phyloP scores from a whole-genome alignment of 2,797 vertebrate species.

The Trachurus trachurus region DNA sequence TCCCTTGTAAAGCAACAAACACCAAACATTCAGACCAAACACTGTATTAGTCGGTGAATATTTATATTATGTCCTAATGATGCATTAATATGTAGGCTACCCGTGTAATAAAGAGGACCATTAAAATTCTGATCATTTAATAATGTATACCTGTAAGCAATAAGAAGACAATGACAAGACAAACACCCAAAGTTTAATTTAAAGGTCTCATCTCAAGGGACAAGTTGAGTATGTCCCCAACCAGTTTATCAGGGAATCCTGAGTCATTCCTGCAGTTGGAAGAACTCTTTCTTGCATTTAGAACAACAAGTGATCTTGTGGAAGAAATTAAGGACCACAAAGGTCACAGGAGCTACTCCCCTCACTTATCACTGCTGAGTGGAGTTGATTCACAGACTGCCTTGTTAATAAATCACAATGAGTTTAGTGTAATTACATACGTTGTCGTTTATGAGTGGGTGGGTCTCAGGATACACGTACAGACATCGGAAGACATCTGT shows the following conservation, averaged over 20 bases:
- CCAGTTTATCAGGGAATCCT: neutral
- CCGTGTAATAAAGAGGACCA: neutral
- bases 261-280: neutral
- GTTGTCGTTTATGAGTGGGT: conserved; percentile 19
- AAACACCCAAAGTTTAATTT: neutral
- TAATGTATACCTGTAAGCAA: neutral
- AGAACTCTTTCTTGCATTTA: neutral
- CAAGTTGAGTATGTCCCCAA: neutral
- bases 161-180: neutral
- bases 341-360: conserved; percentile 35
- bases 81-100: neutral
- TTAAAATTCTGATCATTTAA: neutral
- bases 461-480: conserved; percentile 5
- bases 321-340: conserved; percentile 14
- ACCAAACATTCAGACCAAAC: neutral
- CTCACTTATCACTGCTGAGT: conserved; percentile 7
- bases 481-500: conserved; percentile 54
- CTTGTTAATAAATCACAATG: conserved; percentile 45
- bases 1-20: no score
- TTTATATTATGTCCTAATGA: neutral
- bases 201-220: neutral
- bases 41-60: neutral
- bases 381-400: conserved; percentile 4
- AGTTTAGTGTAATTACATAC: conserved; percentile 25
- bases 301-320: neutral